Conservation (phyloP, 2,113 vertebrate species). For the Cyanoliseus patagonus region DNA sequence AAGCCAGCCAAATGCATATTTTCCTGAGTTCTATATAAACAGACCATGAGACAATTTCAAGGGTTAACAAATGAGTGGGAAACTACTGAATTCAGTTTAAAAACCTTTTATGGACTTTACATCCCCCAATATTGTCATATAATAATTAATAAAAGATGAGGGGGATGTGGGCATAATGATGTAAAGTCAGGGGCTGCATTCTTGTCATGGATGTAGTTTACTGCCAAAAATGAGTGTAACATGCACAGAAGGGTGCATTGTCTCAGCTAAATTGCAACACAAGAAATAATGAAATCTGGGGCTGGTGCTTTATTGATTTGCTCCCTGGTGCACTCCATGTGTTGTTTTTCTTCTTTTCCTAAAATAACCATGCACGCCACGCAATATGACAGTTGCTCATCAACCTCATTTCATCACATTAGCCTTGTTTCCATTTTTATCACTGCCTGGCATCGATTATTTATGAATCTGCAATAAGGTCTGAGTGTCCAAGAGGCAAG, state of each 20-base stretch:
- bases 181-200: neutral
- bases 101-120: neutral
- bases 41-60: neutral
- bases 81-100: neutral
- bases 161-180: too few relatives aligned
- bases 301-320: neutral
- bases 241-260: neutral
- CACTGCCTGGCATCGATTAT: neutral
- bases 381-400: neutral
- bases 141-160: neutral
- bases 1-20: neutral
- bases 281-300: neutral
- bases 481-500: neutral
- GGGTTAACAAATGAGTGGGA: neutral
- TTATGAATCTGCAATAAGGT: neutral
- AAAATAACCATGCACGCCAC: neutral
- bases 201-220: neutral
- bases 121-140: neutral
- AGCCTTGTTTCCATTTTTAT: neutral
- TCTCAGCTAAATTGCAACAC: neutral
- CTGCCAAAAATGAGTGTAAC: neutral
- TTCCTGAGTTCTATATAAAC: neutral
- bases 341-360: neutral
- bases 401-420: neutral
- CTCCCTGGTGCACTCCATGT: neutral